Base-by-base conservation (phyloP, 1,140 invertebrate species). In the Ericerus pela region DNA sequence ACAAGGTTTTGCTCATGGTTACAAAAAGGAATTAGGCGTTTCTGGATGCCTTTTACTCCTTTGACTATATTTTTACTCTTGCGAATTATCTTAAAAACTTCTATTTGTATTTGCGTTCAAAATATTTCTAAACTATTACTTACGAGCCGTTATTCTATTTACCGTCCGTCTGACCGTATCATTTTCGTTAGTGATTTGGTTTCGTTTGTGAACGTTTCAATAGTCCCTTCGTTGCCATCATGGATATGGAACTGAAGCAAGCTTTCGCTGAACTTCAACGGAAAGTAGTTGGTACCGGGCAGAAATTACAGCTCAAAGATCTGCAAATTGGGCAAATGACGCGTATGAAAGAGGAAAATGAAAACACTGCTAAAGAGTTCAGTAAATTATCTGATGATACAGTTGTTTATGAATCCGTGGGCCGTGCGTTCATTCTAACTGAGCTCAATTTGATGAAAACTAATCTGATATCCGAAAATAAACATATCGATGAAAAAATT, bases 201-300 rank as follows among this genome's bases (percentile, higher is more conserved):
- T n/a, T n/a, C n/a, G n/a, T n/a, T n/a, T n/a, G n/a, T n/a, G n/a
- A n/a, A n/a, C n/a, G n/a, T n/a, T n/a, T n/a, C n/a, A n/a, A n/a
- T n/a, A n/a, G n/a, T n/a, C n/a, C n/a, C n/a, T n/a, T n/a, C n/a
- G n/a, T n/a, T n/a, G n/a, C n/a, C n/a, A n/a, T n/a, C n/a, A 47
- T 47, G 41, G 41, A 47, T 47, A 24, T 47, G 26, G 41, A 47
- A 24, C 16, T 47, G 41, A 47, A 47, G 14, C 22, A 89, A 76
- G 87, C 87, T 12, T 90, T 92, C 66, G 68, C 76, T 22, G 85
- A 90, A 60, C 69, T 90, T 30, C 86, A 91, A 65, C 73, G 77
- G 12, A 90, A 89, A 71, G 80, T 85, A 76, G 71, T 85, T 1
- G 80, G 82, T 59, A 87, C 85, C 0, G 79, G 73, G 54, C 82